Evolutionary conservation across 1,140 invertebrate genomes (phyloP), one percentile per base, ranked within the genome.

Genomic region (Neelides sp.): DNA sequence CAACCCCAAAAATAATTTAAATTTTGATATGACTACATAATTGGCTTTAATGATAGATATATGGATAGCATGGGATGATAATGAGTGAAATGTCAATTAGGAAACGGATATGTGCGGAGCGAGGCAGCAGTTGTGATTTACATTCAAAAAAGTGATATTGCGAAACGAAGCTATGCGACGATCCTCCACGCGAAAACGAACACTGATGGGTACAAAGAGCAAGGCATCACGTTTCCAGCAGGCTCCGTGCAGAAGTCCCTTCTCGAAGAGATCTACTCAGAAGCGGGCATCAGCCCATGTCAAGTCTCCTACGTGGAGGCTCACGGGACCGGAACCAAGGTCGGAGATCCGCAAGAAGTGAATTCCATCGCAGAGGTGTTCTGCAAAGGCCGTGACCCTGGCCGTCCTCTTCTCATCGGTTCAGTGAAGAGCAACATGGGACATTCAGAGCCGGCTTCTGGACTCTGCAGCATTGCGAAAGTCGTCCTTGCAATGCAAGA

Each of bases 361-460:
- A 93, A 94, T 64, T 84, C 89, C 0, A 90, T 98, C 50, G 82
- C 82, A 0, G 82, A 91, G 44, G 74, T 94, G 20, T 95, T 97
- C 69, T 96, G 91, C 67, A 82, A 82, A 64, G 79, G 81, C 50
- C 76, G 93, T 7, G 45, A 54, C 39, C 35, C 37, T 17, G 72
- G 76, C 10, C 69, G 68, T 1, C 88, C 92, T 2, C 69, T 98
- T 17, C 65, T 94, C 2, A 80, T 98, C 63, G 94, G 94, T 2
- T 95, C 92, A 0, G 84, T 95, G 0, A 98, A 98, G 66, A 92
- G 88, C 1, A 98, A 97, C 68, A 94, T 97, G 87, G 94, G 94
- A 0, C 94, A 98, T 63, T 80, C 91, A 3, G 93, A 98, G 68
- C 83, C 91, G 3, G 88, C 90, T 0, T 95, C 91, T 56, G 55